These are phyloP conservation scores for Orthosia gothica DNA, from an alignment of 2,888 invertebrate species.

Conservation along the genomic window DNA sequence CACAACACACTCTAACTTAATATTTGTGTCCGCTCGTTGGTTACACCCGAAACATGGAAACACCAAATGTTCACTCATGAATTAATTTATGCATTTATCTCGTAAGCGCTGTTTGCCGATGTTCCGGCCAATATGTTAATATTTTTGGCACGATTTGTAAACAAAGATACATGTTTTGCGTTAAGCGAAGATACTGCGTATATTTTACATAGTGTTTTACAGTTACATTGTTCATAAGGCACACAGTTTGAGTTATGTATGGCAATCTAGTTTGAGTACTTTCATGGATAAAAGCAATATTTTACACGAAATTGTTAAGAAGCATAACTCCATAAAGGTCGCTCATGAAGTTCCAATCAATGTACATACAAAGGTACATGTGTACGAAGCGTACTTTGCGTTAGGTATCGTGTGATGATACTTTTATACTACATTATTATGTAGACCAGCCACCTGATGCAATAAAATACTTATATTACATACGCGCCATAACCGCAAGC, in stretches of 20 bases:
- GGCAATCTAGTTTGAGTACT: conserved; percentile 79
- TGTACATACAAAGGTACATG: conserved; percentile 62
- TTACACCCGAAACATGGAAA: conserved; percentile 87
- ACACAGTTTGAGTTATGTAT: conserved; percentile 83
- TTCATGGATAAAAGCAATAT: conserved; percentile 78
- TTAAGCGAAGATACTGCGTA: conserved; percentile 79
- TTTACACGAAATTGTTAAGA: conserved; percentile 63
- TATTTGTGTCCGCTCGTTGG: conserved; percentile 87
- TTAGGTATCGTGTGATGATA: conserved; percentile 71
- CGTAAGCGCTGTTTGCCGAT: conserved; percentile 85
- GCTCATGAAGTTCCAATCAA: conserved; percentile 62
- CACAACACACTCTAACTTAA: conserved; percentile 85
- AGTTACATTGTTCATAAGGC: conserved; percentile 80
- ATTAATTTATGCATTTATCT: conserved; percentile 73
- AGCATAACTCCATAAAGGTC: conserved; percentile 57
- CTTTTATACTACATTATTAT: conserved; percentile 70
- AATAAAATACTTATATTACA: conserved; percentile 67
- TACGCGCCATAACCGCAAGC: conserved; percentile 66
- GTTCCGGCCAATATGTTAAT: conserved; percentile 87
- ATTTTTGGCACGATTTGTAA: conserved; percentile 80
- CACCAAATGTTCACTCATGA: conserved; percentile 80
- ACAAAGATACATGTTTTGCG: conserved; percentile 74
- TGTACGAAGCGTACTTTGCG: conserved; percentile 70
- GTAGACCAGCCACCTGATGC: conserved; percentile 71
- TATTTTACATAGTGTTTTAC: conserved; percentile 86